Conservation (phyloP, 2,797 vertebrate species). For the Tapirus indicus region DNA sequence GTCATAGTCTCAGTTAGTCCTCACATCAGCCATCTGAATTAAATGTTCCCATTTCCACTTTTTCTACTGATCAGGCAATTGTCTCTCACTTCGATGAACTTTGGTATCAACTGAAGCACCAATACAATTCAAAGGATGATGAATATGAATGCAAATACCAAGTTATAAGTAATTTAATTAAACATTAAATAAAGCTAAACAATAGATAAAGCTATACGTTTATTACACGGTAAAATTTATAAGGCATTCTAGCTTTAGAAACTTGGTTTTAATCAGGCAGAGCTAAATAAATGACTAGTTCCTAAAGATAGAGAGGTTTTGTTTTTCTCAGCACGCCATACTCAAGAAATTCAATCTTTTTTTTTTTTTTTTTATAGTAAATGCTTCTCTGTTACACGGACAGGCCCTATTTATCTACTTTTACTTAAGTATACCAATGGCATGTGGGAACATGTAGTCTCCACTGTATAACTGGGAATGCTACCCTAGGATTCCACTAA, state of each 20-base stretch:
- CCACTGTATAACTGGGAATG: background rate
- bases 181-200: conserved; percentile 26
- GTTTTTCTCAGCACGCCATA: background rate
- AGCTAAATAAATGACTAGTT: conserved; percentile 22
- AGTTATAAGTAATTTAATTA: conserved; percentile 31
- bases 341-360: background rate
- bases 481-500: background rate
- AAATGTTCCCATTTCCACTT: background rate
- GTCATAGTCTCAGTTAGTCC: background rate
- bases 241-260: background rate
- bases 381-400: background rate
- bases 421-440: background rate
- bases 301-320: background rate
- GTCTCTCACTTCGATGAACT: background rate
- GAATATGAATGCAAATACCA: background rate
- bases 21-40: background rate
- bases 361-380: background rate
- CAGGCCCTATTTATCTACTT: background rate
- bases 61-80: background rate
- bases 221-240: conserved; percentile 19
- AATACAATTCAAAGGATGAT: background rate
- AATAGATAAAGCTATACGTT: conserved; percentile 12
- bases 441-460: background rate
- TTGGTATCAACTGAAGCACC: background rate
- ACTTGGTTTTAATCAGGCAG: conserved; percentile 43